A percentile compares a stretch with the other conserved stretches of the same genome.
These are phyloP conservation scores for Rhaphigaster nebulosa DNA, from an alignment of 2,888 invertebrate species.

Conservation along the genomic window DNA sequence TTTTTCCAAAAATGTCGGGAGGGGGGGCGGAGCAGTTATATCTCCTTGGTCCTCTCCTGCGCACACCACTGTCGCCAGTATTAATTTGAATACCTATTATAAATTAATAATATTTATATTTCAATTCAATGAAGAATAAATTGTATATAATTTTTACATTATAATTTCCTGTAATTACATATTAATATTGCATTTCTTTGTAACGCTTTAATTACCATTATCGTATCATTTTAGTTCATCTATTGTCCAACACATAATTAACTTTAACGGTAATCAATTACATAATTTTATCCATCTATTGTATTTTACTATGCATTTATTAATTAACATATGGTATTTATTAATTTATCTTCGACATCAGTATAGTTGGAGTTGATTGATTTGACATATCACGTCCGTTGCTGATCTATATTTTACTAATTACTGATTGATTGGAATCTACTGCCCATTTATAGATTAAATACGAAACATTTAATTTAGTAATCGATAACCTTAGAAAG, in stretches of 20 bases:
- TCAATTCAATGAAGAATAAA: neutral
- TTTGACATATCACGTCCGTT: slow-evolving; percentile 4
- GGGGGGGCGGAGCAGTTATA: too few relatives aligned
- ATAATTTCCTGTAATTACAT: too few relatives aligned
- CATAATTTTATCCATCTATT: neutral
- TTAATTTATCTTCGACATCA: neutral
- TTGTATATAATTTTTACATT: too few relatives aligned
- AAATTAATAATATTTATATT: neutral
- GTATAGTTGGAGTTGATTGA: neutral
- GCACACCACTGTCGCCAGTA: too few relatives aligned
- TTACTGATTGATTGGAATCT: neutral
- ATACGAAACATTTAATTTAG: slow-evolving; percentile 6
- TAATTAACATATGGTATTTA: neutral
- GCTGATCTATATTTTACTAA: slow-evolving; percentile 22
- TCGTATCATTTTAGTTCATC: too few relatives aligned
- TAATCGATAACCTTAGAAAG: neutral
- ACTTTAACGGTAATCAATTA: too few relatives aligned
- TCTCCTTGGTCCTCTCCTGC: too few relatives aligned
- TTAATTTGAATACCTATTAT: too few relatives aligned
- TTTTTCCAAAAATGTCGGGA: too few relatives aligned
- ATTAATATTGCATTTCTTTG: too few relatives aligned
- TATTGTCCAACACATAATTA: neutral
- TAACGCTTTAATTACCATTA: too few relatives aligned
- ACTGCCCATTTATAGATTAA: slow-evolving; percentile 19
- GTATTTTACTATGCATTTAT: neutral